Base-by-base conservation (phyloP, 2,113 vertebrate species). In the Amazona vittata region DNA sequence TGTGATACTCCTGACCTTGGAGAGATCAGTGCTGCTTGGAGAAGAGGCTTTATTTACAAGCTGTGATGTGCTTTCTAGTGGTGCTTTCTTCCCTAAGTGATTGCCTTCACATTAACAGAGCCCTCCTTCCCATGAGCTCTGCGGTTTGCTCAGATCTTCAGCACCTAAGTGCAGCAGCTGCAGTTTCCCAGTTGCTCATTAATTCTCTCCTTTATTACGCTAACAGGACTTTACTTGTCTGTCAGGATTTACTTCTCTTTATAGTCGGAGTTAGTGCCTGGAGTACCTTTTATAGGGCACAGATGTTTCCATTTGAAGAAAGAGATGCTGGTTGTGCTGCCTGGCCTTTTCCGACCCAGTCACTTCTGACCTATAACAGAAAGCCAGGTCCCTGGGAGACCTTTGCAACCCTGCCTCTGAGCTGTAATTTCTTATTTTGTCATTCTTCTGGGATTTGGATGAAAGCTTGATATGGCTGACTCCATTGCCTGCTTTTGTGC, bases 251-350 rank as follows among this genome's bases (percentile, higher is more conserved):
- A 95, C 94, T 94, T 94, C 86, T 94, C 73, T 90, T 89, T 79
- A 73, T 70, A 87, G 65, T 35, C 4, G 10, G 60, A 93, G 46
- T 64, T 85, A 94, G 77, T 85, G 93, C 67, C 74, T 93, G 74
- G 69, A 93, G 86, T 93, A 80, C 14, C 49, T 94, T 97, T 95
- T 90, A 87, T 59, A 93, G 81, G 59, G 83, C 70, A 87, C 94
- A 97, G 90, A 95, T 97, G 96, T 94, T 96, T 96, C 74, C 77
- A 90, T 88, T 90, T 70, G 79, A 96, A 94, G 79, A 89, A 88
- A 90, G 76, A 91, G 31, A 86, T 69, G 57, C 62, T 77, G 49
- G 55, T 76, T 96, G 63, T 68, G 49, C 70, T 79, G 62, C 17
- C 6, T 96, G 94, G 95, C 90, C 96, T 97, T 96, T 97, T 92